Conservation (phyloP, 2,797 vertebrate genomes). For the Sandelia bainsii region DNA sequence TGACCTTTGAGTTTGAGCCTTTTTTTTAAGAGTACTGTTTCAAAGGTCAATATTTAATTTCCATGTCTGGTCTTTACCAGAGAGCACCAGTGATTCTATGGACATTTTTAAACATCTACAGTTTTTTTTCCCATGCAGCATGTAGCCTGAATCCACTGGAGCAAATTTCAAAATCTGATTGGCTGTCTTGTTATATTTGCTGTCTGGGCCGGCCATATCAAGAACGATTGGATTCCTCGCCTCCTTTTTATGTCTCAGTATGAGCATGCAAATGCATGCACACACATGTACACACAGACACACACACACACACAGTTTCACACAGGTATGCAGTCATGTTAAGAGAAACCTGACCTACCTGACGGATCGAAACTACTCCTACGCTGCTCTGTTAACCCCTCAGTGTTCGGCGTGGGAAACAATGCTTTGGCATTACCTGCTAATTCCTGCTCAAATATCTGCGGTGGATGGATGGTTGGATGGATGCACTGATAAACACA, state of each 20-base stretch:
- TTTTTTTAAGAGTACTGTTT: not conserved
- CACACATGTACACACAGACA: slow-evolving; percentile 19
- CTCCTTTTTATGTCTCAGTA: slow-evolving; percentile 84
- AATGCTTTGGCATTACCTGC: slow-evolving; percentile 73
- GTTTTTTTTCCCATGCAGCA: too few species aligned
- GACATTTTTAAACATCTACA: not conserved
- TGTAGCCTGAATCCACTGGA: slow-evolving; percentile 81
- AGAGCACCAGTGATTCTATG: not conserved
- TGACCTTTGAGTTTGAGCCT: not conserved
- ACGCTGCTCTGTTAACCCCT: slow-evolving; percentile 86
- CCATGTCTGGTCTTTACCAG: not conserved
- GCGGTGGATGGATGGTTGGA: slow-evolving; percentile 56
- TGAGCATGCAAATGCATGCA: slow-evolving; percentile 64
- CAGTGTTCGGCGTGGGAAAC: slow-evolving; percentile 89
- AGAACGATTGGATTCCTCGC: slow-evolving; percentile 88
- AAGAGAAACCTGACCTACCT: slow-evolving; percentile 95
- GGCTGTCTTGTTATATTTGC: slow-evolving; percentile 75
- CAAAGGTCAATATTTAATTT: not conserved
- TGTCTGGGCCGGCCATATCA: slow-evolving; percentile 83
- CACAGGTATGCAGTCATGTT: slow-evolving; percentile 88
- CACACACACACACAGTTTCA: slow-evolving; percentile 47
- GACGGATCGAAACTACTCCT: slow-evolving; percentile 95
- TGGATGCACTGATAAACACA: slow-evolving; percentile 37
- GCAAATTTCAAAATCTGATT: slow-evolving; percentile 80
- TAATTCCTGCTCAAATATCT: slow-evolving; percentile 83